Evolutionary conservation across 2,888 invertebrate genomes (phyloP), one percentile per base, ranked within the genome.

Genomic region (Kuschelorhynchus macadamiae): DNA sequence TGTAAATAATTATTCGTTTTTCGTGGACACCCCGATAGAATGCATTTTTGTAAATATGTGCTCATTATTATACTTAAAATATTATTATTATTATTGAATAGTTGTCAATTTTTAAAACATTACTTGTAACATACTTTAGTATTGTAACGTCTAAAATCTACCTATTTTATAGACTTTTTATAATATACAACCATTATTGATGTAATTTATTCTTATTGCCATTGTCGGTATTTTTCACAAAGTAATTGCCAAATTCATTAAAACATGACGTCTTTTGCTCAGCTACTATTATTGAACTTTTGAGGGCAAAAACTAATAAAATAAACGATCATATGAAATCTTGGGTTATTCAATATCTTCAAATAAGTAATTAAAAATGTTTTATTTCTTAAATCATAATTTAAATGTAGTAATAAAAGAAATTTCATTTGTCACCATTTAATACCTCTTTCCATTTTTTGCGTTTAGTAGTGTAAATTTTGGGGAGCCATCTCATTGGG

Each of bases 41-140:
- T 25, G 14, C 42, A 33, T 44, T 59, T 53, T 63, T 56, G 64
- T 64, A 64, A 64, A 64, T 64, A 64, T 42, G 39, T 56, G 65
- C 65, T 65, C 66, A 66, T 66, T 65, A 65, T 50, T 65, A 57
- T 44, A 62, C 62, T 46, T 62, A 62, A 61, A 60, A 41, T n/a
- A n/a, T n/a, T n/a, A n/a, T n/a, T n/a, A n/a, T 50, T 41, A 60
- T 41, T 50, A 50, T 57, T 56, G 46, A 50, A 50, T 59, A 65
- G 55, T 50, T 57, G 57, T 65, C 65, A 65, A 64, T 64, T 64
- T 55, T 49, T 32, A 57, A 36, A 57, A 57, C 47, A 53, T 55
- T 67, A 52, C 49, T 93, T 0, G 97, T 97, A 67, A 61, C 46
- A 67, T 67, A 67, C 44, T 42, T 21, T 47, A 53, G 30, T 67